A percentile compares a stretch with the other conserved stretches of the same genome.
Evolutionary conservation across 2,113 vertebrate genomes (phyloP).

Genomic region (Tamias sibiricus): DNA sequence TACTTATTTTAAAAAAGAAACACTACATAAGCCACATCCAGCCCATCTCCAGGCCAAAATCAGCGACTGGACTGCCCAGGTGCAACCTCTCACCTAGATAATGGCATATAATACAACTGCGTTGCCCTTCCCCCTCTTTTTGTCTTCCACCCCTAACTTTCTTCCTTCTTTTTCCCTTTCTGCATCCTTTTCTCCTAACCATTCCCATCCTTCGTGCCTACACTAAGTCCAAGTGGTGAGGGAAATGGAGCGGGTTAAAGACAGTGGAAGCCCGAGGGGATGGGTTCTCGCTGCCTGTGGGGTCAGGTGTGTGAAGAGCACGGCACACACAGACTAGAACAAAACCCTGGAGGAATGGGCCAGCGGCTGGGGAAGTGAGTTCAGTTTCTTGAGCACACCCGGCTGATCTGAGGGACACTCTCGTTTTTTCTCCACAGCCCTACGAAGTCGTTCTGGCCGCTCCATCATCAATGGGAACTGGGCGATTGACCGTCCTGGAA

Average conservation of each 20-base stretch:
- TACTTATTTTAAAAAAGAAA: constrained; percentile 1
- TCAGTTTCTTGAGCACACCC: not conserved
- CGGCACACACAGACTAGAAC: not conserved
- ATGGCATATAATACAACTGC: too few relatives aligned
- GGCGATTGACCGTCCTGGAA: constrained; percentile 96
- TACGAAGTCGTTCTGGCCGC: constrained; percentile 93
- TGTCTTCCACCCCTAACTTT: not conserved
- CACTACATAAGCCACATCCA: constrained; percentile 33
- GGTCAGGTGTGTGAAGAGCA: not conserved
- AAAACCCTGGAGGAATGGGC: not conserved
- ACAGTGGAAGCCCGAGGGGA: not conserved
- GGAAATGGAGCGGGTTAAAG: not conserved
- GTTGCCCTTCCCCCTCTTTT: too few relatives aligned
- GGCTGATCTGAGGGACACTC: not conserved
- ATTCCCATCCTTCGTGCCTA: not conserved
- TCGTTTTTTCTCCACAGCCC: constrained; percentile 84
- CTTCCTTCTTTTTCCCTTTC: not conserved
- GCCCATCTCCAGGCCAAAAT: not conserved
- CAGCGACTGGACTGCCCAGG: accelerated
- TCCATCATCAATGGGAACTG: constrained; percentile 98
- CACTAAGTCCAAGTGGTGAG: not conserved
- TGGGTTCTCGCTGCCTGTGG: not conserved
- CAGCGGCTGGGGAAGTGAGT: accelerated
- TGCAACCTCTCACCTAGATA: not conserved
- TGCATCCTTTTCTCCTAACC: not conserved